Conservation (phyloP, 2,797 vertebrate species). For the Petrocephalus sullivani region DNA sequence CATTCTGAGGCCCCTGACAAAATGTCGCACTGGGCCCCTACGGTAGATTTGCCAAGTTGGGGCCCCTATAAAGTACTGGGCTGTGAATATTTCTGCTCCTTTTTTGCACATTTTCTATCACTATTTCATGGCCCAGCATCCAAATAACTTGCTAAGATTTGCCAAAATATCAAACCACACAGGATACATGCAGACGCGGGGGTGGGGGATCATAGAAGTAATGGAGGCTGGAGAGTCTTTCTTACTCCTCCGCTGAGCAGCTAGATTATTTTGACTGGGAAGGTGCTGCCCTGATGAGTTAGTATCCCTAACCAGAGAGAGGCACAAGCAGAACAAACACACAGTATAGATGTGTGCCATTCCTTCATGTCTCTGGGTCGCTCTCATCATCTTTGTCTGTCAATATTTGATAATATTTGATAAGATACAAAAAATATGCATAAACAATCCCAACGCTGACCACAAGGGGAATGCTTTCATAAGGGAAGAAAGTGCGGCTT, state of each 20-base stretch:
- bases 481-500: background rate
- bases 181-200: background rate
- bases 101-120: background rate
- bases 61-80: background rate
- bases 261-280: background rate
- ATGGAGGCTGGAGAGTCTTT: background rate
- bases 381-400: background rate
- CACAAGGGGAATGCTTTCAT: background rate
- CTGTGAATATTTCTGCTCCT: background rate
- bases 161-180: background rate
- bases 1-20: background rate
- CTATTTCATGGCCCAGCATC: background rate
- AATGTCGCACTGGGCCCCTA: background rate
- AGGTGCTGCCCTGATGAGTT: background rate
- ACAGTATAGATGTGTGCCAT: background rate
- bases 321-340: background rate
- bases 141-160: background rate
- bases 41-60: background rate
- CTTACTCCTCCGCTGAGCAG: background rate
- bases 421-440: conserved; percentile 6
- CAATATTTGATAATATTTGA: background rate
- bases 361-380: background rate
- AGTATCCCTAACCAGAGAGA: background rate
- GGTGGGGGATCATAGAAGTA: background rate
- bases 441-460: conserved; percentile 17